phyloP scores from a whole-genome alignment of 2,113 vertebrate genomes.

The Coracopsis vasa region DNA sequence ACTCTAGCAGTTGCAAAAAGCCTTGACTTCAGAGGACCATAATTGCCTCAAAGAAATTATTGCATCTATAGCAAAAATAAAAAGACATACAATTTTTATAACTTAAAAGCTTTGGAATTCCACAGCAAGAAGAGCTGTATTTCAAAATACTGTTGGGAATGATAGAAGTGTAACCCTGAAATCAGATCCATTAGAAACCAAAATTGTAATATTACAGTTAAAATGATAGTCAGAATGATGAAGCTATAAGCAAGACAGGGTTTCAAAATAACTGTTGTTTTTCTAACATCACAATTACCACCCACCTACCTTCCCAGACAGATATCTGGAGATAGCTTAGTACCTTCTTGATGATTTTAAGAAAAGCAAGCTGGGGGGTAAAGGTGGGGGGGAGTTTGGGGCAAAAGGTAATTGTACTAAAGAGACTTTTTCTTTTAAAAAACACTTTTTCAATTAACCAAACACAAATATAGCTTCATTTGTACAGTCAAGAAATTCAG shows the following conservation, averaged over 20 bases:
- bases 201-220: background rate
- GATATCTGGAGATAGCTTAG: background rate
- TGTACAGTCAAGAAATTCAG: background rate
- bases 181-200: background rate
- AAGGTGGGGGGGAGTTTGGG: fast-evolving
- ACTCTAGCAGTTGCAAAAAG: background rate
- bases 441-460: background rate
- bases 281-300: background rate
- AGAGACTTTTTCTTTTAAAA: background rate
- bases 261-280: background rate
- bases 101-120: conserved; percentile 9
- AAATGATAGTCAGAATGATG: background rate
- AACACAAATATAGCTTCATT: background rate
- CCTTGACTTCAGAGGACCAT: background rate
- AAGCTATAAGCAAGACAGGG: background rate
- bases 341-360: background rate
- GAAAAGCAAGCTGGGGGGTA: background rate
- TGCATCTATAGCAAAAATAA: background rate
- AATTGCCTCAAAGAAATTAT: background rate
- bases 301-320: background rate
- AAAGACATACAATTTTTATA: background rate
- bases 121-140: background rate
- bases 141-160: background rate
- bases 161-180: background rate
- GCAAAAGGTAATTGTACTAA: background rate